phyloP scores from a whole-genome alignment of 1,140 invertebrate species.

The Araneus ventricosus region DNA sequence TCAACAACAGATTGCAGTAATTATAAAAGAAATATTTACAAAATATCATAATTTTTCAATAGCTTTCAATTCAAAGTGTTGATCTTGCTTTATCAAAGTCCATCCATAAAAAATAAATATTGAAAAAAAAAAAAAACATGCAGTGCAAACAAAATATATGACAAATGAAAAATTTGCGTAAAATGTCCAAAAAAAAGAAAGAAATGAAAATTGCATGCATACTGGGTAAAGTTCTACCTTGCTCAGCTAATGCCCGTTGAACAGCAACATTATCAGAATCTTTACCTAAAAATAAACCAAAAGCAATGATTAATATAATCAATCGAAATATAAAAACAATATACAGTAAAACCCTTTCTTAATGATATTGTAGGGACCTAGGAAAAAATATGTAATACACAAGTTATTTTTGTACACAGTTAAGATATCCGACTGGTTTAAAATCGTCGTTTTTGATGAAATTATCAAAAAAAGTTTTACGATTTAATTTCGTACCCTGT shows the following conservation, averaged over 20 bases:
- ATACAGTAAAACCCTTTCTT: too few species aligned
- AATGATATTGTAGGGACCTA: too few species aligned
- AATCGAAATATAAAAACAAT: too few species aligned
- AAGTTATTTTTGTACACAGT: not conserved
- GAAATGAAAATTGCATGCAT: not conserved
- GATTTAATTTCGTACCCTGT: too few species aligned
- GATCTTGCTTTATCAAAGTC: not conserved
- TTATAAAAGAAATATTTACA: not conserved
- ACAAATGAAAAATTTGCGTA: not conserved
- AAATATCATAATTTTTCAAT: not conserved
- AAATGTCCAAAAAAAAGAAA: not conserved
- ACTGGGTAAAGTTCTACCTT: conserved; percentile 76
- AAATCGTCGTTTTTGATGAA: too few species aligned
- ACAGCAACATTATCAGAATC: conserved; percentile 74
- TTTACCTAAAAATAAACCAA: conserved; percentile 56
- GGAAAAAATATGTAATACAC: too few species aligned
- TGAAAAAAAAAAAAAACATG: conserved; percentile 17
- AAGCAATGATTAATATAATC: not conserved
- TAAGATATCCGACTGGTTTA: too few species aligned
- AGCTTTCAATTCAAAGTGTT: not conserved
- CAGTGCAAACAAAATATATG: not conserved
- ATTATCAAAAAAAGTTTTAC: too few species aligned
- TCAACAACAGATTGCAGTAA: not conserved
- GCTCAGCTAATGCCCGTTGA: conserved; percentile 76
- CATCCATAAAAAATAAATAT: not conserved